A percentile compares a stretch with the other conserved stretches of the same genome.
Evolutionary conservation across 2,888 invertebrate genomes (phyloP).

Genomic region (Nephrotoma appendiculata): DNA sequence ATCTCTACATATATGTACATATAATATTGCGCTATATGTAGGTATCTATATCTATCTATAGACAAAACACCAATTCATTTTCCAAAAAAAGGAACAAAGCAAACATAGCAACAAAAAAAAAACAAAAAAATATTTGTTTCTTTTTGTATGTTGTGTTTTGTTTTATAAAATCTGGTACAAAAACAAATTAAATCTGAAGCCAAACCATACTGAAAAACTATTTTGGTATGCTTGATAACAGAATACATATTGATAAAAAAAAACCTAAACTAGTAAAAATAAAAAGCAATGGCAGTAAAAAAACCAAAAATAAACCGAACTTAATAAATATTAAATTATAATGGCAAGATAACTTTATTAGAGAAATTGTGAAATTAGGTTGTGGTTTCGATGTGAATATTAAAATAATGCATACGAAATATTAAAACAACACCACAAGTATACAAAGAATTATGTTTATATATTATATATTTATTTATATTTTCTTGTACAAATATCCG

Average conservation of each 20-base stretch:
- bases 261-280: neutral
- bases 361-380: neutral
- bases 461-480: too few relatives aligned
- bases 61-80: neutral
- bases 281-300: too few relatives aligned
- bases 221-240: neutral
- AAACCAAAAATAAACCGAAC: neutral
- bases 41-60: neutral
- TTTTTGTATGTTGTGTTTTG: neutral
- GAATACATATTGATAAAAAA: neutral
- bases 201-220: neutral
- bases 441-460: neutral
- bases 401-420: neutral
- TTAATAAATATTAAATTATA: neutral
- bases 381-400: neutral
- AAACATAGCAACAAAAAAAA: neutral
- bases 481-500: too few relatives aligned
- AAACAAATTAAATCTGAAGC: neutral
- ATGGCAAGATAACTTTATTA: neutral
- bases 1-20: neutral
- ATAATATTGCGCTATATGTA: neutral
- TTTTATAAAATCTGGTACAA: neutral
- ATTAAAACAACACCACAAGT: neutral
- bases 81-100: neutral
- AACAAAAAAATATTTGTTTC: neutral